Base-by-base conservation (phyloP, 2,113 vertebrate genomes). In the Theristicus caerulescens region DNA sequence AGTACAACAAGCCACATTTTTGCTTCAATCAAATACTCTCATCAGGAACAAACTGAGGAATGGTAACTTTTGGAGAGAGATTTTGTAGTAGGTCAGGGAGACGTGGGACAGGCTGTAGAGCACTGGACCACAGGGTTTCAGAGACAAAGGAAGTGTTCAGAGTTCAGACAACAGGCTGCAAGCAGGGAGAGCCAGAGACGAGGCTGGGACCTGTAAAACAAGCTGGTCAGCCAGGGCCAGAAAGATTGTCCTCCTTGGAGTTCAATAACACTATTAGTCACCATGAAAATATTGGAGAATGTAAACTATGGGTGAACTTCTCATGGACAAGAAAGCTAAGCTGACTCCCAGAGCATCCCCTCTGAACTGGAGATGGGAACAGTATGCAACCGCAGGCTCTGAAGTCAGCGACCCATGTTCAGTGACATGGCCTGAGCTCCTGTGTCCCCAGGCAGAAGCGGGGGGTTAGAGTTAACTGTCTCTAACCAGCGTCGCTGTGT, bases 181-280 rank as follows among this genome's bases (percentile, higher is more conserved):
- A 78, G 12, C 9, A 2, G 40, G n/a, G 44, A 90, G 36, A 88
- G 34, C 13, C 76, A 86, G 64, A 83, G 67, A 83, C 1, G 9
- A 86, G n/a, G 25, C 10, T 51, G 59, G 38, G 86, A 88, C 76
- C 54, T 66, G 42, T 58, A 77, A 86, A 85, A 77, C 42, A 69
- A 85, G 78, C 76, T 59, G 49, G 46, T 91, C 54, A 73, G 32
- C 24, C 77, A 55, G n/a, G 20, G 65, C 59, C 83, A 87, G 55
- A 62, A 73, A 71, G 52, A 42, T 14, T 61, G 34, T 16, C 32
- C 44, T 93, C 22, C 62, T 61, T 7, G 4, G 86, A 94, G 94
- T 85, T 95, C 93, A 94, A 6, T 85, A 87, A 84, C 86, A 82
- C 36, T 89, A 66, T 94, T 91, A 94, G 70, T 93, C 94, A 95